These are phyloP conservation scores for Chalcosyrphus nemorum DNA, from an alignment of 2,888 invertebrate species.

Conservation along the genomic window DNA sequence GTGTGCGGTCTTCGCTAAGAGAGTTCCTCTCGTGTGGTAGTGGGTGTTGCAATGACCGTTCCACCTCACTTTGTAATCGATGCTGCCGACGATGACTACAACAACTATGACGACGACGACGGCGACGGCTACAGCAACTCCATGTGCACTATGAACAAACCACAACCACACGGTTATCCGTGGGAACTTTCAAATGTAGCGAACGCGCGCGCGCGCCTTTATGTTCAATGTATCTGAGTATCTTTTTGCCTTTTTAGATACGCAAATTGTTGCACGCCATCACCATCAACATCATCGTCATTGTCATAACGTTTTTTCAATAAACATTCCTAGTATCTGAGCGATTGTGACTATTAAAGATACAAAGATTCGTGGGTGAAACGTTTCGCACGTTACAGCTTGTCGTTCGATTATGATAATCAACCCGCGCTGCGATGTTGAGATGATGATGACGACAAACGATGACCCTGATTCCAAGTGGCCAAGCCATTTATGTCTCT, in stretches of 20 bases:
- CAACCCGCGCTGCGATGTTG: slow-evolving; percentile 24
- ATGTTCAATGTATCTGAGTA: background rate
- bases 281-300: slow-evolving; percentile 56
- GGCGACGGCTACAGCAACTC: no score
- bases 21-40: slow-evolving; percentile 34
- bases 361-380: slow-evolving; percentile 69
- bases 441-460: slow-evolving; percentile 36
- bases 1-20: slow-evolving; percentile 62
- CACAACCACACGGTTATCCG: slow-evolving; percentile 24
- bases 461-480: slow-evolving; percentile 68
- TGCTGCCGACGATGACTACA: slow-evolving; percentile 16
- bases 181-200: slow-evolving; percentile 54
- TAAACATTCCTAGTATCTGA: slow-evolving; percentile 65
- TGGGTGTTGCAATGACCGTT: slow-evolving; percentile 69
- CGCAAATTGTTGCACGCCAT: slow-evolving; percentile 71
- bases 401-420: slow-evolving; percentile 51
- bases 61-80: slow-evolving; percentile 60
- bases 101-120: no score
- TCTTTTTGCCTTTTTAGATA: slow-evolving; percentile 31
- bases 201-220: background rate
- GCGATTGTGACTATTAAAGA: slow-evolving; percentile 59
- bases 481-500: slow-evolving; percentile 53
- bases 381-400: slow-evolving; percentile 53
- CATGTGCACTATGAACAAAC: slow-evolving; percentile 1
- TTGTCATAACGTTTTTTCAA: slow-evolving; percentile 65